Conservation (phyloP, 2,113 vertebrate genomes). For the Sebastes fasciatus region DNA sequence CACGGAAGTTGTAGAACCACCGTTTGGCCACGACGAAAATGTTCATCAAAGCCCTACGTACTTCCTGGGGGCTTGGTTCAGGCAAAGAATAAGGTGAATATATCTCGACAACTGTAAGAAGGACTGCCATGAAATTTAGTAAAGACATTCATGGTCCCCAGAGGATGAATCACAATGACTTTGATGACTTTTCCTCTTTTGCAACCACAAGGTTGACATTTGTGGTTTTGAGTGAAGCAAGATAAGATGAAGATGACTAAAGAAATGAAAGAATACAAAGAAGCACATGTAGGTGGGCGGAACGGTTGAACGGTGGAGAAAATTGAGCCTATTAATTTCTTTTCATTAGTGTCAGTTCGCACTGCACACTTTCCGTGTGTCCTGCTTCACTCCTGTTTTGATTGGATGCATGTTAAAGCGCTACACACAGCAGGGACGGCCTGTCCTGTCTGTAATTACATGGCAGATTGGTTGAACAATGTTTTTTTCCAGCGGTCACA, state of each 20-base stretch:
- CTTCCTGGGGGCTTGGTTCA: not conserved
- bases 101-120: not conserved
- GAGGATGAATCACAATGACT: not conserved
- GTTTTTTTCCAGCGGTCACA: conserved; percentile 31
- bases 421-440: not conserved
- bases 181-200: not conserved
- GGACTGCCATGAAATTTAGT: not conserved
- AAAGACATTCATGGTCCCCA: not conserved
- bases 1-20: too few relatives aligned
- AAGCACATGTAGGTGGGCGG: not conserved
- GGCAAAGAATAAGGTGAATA: too few relatives aligned
- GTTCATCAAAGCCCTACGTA: too few relatives aligned
- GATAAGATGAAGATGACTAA: not conserved
- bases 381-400: conserved; percentile 30
- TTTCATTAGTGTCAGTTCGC: conserved; percentile 60
- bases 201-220: not conserved
- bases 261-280: not conserved
- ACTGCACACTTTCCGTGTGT: conserved; percentile 14
- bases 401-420: conserved; percentile 40
- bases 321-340: conserved; percentile 57
- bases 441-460: conserved; percentile 56
- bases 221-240: conserved; percentile 8
- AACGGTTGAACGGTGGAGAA: conserved; percentile 19
- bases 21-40: too few relatives aligned
- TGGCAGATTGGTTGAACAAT: conserved; percentile 40